These are phyloP conservation scores for Apamea anceps DNA, from an alignment of 2,888 invertebrate species.

Conservation along the genomic window DNA sequence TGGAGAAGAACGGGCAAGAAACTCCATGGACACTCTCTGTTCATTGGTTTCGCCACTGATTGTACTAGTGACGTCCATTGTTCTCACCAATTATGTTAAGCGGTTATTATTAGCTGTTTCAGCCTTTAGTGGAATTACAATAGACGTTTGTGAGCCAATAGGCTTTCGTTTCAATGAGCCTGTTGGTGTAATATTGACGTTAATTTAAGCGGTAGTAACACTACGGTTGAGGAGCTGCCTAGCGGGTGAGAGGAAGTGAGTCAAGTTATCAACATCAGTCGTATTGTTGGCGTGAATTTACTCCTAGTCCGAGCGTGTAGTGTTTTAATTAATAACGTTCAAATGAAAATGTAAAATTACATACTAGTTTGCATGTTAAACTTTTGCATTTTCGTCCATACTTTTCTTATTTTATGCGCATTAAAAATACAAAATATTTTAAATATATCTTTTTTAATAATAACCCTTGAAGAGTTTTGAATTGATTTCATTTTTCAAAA, in stretches of 20 bases:
- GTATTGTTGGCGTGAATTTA: not conserved
- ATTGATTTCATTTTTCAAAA: no score
- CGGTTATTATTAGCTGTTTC: conserved; percentile 7
- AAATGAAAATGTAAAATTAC: not conserved
- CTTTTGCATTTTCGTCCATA: no score
- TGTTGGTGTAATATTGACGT: not conserved
- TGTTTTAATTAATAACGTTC: not conserved
- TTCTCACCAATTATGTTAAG: conserved; percentile 28
- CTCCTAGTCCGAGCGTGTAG: no score
- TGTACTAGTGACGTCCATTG: conserved; percentile 35
- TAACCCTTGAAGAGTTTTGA: no score
- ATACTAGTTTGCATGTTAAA: not conserved
- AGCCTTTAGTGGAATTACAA: not conserved
- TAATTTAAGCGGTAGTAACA: not conserved
- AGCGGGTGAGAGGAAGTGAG: not conserved
- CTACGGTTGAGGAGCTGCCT: not conserved
- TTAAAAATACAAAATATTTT: no score
- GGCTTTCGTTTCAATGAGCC: not conserved
- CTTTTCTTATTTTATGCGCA: no score
- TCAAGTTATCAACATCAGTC: not conserved
- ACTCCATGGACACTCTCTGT: no score
- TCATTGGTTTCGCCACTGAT: not conserved
- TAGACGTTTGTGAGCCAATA: conserved; percentile 5
- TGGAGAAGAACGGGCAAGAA: no score
- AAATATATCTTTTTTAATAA: no score